A percentile compares a stretch with the other conserved stretches of the same genome.
These are phyloP conservation scores for Brotula barbata DNA, from an alignment of 2,797 vertebrate genomes.

Conservation along the genomic window DNA sequence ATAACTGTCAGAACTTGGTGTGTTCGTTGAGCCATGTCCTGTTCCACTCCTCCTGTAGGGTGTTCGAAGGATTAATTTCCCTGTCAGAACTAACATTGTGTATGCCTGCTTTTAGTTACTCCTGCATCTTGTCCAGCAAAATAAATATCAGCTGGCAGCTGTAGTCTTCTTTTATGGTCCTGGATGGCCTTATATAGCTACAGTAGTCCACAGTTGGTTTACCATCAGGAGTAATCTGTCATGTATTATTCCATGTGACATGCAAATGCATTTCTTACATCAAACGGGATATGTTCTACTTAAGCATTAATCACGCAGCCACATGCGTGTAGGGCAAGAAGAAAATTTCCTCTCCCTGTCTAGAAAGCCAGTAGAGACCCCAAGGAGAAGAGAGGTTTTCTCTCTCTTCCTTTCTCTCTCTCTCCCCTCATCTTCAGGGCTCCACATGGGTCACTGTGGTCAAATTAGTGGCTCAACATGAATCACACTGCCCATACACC, in stretches of 20 bases:
- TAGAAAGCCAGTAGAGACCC: slow-evolving; percentile 44
- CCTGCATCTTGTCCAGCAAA: slow-evolving; percentile 15
- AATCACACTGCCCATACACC: slow-evolving; percentile 29
- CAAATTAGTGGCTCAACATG: slow-evolving; percentile 51
- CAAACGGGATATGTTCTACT: slow-evolving; percentile 47
- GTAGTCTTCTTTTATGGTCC: slow-evolving; percentile 1
- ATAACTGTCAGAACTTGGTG: no score
- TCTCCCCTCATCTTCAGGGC: slow-evolving; percentile 27
- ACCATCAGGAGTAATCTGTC: slow-evolving; percentile 31
- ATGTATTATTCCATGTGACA: slow-evolving; percentile 68
- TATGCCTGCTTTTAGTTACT: no score
- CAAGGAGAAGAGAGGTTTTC: slow-evolving; percentile 36
- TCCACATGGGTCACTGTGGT: slow-evolving; percentile 58
- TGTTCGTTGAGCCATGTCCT: no score
- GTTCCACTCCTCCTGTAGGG: no score
- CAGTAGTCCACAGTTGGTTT: slow-evolving; percentile 19
- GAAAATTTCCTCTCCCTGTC: slow-evolving; percentile 38
- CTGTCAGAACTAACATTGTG: no score
- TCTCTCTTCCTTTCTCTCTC: slow-evolving; percentile 6
- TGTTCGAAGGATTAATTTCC: no score
- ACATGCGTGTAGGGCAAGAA: slow-evolving; percentile 8
- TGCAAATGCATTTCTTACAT: slow-evolving; percentile 54
- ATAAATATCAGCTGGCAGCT: neutral
- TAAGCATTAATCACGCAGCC: slow-evolving; percentile 39
- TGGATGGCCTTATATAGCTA: slow-evolving; percentile 17